phyloP scores from a whole-genome alignment of 2,888 invertebrate genomes.

The Ommatoiulus sabulosus region DNA sequence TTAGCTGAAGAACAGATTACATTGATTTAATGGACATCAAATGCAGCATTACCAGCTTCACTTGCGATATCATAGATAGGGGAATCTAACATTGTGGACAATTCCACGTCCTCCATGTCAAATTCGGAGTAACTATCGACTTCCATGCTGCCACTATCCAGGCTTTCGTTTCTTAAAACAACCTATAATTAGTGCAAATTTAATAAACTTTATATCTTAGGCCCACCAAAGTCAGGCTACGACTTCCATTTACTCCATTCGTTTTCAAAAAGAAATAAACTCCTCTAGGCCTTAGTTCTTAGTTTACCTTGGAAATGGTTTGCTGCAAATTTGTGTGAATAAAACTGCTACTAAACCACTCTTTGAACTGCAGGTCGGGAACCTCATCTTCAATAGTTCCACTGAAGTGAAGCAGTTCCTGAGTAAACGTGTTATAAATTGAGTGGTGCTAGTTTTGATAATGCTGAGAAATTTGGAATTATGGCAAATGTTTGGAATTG shows the following conservation, averaged over 20 bases:
- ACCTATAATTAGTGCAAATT: slow-evolving; percentile 37
- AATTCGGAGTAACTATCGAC: slow-evolving; percentile 58
- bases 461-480: not conserved
- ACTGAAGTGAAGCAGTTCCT: slow-evolving; percentile 56
- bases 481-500: not conserved
- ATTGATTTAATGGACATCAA: not conserved
- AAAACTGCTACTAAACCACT: slow-evolving; percentile 67
- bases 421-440: not conserved
- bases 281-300: not conserved
- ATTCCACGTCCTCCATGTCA: slow-evolving; percentile 53
- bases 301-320: slow-evolving; percentile 58
- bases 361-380: slow-evolving; percentile 65
- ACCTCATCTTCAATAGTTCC: slow-evolving; percentile 62
- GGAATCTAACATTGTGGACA: slow-evolving; percentile 45
- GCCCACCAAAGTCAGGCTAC: not conserved
- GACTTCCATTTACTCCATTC: too few species aligned
- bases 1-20: not conserved
- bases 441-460: too few species aligned
- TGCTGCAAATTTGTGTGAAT: slow-evolving; percentile 61
- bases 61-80: slow-evolving; percentile 44
- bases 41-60: slow-evolving; percentile 27
- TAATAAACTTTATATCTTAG: not conserved
- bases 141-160: slow-evolving; percentile 56
- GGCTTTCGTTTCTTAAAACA: slow-evolving; percentile 14
- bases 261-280: not conserved